Percentiles rank a stretch among this genome's conserved stretches.
Conservation (phyloP, 1,140 invertebrate species). For the Penaeus indicus region DNA sequence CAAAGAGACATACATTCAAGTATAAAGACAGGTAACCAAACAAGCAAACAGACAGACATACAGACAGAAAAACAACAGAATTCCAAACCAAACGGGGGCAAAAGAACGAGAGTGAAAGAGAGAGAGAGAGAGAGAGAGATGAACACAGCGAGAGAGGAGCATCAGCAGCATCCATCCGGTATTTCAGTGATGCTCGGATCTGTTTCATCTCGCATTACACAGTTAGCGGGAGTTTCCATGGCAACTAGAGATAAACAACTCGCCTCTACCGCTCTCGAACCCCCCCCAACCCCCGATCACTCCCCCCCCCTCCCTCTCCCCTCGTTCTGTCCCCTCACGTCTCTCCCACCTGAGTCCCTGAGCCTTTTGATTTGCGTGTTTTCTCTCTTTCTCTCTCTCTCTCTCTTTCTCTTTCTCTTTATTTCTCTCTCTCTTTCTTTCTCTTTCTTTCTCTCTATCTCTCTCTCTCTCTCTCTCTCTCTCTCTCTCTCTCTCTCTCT, state of each 20-base stretch:
- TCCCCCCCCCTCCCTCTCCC: not conserved
- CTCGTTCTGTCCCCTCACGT: not conserved
- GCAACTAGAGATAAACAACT: slow-evolving; percentile 26
- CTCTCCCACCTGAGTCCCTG: too few species aligned
- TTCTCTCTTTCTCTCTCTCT: too few species aligned
- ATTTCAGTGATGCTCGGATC: slow-evolving; percentile 1
- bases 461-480: too few species aligned
- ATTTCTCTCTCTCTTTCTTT: too few species aligned
- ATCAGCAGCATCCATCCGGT: not conserved
- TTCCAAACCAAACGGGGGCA: not conserved
- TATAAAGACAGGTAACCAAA: not conserved
- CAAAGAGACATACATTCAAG: too few species aligned
- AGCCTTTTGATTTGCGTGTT: too few species aligned
- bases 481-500: too few species aligned
- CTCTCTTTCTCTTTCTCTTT: too few species aligned
- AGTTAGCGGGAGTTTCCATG: slow-evolving; percentile 1
- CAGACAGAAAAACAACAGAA: too few species aligned
- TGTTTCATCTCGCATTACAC: slow-evolving; percentile 31
- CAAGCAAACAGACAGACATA: not conserved
- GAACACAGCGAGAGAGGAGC: not conserved
- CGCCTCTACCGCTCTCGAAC: slow-evolving; percentile 31
- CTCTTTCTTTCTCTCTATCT: too few species aligned
- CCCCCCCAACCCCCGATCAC: not conserved
- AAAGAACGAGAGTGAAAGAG: not conserved
- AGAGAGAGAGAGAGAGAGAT: not conserved